Conservation (phyloP, 2,888 invertebrate genomes). For the Ennomos quercinarius region DNA sequence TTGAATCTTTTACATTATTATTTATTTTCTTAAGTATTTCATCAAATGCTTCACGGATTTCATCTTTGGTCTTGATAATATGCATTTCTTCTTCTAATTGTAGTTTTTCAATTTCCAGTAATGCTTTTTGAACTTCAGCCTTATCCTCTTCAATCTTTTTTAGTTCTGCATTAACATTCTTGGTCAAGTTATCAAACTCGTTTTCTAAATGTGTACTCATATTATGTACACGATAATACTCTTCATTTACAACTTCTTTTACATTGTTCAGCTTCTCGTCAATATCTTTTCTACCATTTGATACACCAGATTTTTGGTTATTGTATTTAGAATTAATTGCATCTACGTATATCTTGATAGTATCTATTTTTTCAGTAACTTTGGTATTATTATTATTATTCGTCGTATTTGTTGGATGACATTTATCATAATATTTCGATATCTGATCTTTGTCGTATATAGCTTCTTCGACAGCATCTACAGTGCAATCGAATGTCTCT, state of each 20-base stretch:
- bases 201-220: constrained; percentile 56
- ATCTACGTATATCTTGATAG: constrained; percentile 15
- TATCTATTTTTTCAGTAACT: background rate
- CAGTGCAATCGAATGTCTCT: constrained; percentile 69
- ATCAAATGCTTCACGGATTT: constrained; percentile 57
- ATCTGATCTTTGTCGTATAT: constrained; percentile 36
- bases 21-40: constrained; percentile 46
- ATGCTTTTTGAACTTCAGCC: constrained; percentile 50
- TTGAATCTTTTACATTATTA: constrained; percentile 18
- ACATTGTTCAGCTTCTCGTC: constrained; percentile 41
- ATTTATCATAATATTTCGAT: constrained; percentile 44
- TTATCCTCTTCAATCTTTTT: constrained; percentile 40
- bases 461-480: constrained; percentile 66
- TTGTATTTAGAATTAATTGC: background rate
- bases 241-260: constrained; percentile 50
- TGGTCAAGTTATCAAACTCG: constrained; percentile 60
- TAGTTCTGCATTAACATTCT: constrained; percentile 51
- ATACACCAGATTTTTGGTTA: too few relatives aligned
- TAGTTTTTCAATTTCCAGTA: constrained; percentile 57
- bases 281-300: constrained; percentile 7
- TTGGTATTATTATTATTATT: background rate
- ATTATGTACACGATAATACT: constrained; percentile 56
- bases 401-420: constrained; percentile 20
- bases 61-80: constrained; percentile 52
- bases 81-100: constrained; percentile 54